These are phyloP conservation scores for Globodera ellingtonae DNA, from an alignment of 1,140 invertebrate species.

Conservation along the genomic window DNA sequence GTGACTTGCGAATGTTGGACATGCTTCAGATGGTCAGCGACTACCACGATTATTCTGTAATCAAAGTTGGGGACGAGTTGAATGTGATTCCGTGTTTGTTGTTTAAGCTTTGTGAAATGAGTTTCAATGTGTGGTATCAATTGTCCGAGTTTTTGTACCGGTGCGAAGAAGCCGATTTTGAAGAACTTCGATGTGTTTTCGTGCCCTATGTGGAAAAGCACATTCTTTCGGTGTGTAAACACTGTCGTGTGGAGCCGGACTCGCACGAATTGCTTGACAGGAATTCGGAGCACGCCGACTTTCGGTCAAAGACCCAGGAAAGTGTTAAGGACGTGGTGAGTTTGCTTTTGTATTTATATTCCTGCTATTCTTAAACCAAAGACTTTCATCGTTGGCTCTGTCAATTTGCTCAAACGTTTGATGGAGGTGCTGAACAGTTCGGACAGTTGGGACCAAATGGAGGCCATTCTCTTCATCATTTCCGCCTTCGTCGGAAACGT, in stretches of 20 bases:
- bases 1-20: slow-evolving; percentile 83
- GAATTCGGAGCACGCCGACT: slow-evolving; percentile 83
- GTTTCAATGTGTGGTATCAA: slow-evolving; percentile 91
- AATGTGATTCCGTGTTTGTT: not conserved
- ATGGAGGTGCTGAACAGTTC: slow-evolving; percentile 66
- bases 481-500: slow-evolving; percentile 91
- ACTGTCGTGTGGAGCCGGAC: slow-evolving; percentile 87
- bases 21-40: slow-evolving; percentile 86
- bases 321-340: slow-evolving; percentile 84
- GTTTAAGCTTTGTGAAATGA: slow-evolving; percentile 86
- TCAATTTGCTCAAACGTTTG: slow-evolving; percentile 82
- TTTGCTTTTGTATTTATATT: not conserved
- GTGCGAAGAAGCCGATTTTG: slow-evolving; percentile 78
- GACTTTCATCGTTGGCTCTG: slow-evolving; percentile 92
- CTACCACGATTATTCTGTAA: slow-evolving; percentile 91
- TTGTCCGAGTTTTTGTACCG: slow-evolving; percentile 91
- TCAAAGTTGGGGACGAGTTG: not conserved
- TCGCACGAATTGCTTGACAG: slow-evolving; percentile 85
- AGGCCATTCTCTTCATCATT: slow-evolving; percentile 94
- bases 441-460: slow-evolving; percentile 84
- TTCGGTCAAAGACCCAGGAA: slow-evolving; percentile 84
- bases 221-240: slow-evolving; percentile 70
- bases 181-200: slow-evolving; percentile 72
- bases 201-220: slow-evolving; percentile 86
- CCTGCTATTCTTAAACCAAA: not conserved